Percentiles rank a stretch among this genome's conserved stretches.
Conservation (phyloP, 2,888 invertebrate genomes). For the Octodonta nipae region DNA sequence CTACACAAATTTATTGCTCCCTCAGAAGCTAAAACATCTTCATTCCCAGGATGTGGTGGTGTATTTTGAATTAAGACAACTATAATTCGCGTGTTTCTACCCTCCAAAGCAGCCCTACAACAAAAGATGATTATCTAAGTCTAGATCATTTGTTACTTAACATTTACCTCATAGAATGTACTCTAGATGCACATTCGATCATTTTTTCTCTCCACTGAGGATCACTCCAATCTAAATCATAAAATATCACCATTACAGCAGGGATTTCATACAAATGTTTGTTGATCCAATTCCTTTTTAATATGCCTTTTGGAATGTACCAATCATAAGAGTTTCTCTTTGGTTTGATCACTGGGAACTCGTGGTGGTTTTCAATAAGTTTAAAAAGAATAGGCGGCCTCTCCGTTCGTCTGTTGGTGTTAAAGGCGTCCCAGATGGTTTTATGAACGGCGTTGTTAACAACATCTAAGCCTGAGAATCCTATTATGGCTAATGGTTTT, state of each 20-base stretch:
- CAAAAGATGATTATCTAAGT: conserved; percentile 4
- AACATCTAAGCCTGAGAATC: conserved; percentile 77
- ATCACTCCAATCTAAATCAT: conserved; percentile 96
- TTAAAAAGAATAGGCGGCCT: conserved; percentile 74
- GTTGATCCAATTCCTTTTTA: conserved; percentile 88
- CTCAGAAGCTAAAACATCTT: conserved; percentile 78
- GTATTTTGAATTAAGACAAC: conserved; percentile 84
- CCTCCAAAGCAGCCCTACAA: conserved; percentile 54
- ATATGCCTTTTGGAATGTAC: conserved; percentile 87
- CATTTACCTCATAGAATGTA: conserved; percentile 58
- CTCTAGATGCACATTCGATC: conserved; percentile 80
- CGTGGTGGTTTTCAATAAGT: conserved; percentile 65
- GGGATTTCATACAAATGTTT: conserved; percentile 86
- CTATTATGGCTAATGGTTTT: conserved; percentile 75
- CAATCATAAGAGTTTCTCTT: conserved; percentile 85
- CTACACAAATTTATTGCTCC: conserved; percentile 80
- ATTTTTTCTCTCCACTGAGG: conserved; percentile 87
- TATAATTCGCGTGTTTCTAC: conserved; percentile 61
- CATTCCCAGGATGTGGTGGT: conserved; percentile 60
- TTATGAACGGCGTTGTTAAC: conserved; percentile 76
- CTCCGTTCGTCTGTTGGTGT: conserved; percentile 66
- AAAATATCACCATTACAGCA: conserved; percentile 85
- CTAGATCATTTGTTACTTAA: background rate
- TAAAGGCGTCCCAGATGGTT: conserved; percentile 87
- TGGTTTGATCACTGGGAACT: conserved; percentile 76